Conservation (phyloP, 2,888 invertebrate genomes). For the Lysandra coridon region DNA sequence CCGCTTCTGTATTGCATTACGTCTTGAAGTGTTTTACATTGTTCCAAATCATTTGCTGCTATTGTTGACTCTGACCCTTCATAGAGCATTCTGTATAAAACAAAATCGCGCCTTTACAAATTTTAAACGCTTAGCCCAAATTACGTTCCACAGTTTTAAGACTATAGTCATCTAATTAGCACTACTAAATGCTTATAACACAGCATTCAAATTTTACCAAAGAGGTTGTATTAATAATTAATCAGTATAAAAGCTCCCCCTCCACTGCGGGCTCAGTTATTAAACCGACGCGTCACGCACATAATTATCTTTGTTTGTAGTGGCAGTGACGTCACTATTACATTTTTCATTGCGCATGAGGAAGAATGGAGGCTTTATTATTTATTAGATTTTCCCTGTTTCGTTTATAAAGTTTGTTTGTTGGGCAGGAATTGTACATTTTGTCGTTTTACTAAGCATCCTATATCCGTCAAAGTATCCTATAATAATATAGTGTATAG, state of each 20-base stretch:
- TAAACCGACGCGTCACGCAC: constrained; percentile 16
- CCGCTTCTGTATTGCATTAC: too few species aligned
- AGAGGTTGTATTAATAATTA: not conserved
- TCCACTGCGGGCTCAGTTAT: constrained; percentile 9
- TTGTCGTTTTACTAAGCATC: too few species aligned
- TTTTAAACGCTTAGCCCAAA: not conserved
- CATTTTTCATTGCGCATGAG: not conserved
- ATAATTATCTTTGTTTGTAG: not conserved
- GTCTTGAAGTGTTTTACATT: too few species aligned
- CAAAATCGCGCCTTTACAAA: not conserved
- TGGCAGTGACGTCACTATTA: not conserved
- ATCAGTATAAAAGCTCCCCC: not conserved
- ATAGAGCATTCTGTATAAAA: not conserved
- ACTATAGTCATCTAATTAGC: not conserved
- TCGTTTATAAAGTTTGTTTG: too few species aligned
- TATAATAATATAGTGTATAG: too few species aligned
- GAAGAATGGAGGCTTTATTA: not conserved
- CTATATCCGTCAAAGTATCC: too few species aligned
- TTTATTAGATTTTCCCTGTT: not conserved
- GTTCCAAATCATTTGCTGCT: too few species aligned
- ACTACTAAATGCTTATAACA: not conserved
- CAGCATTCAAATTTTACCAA: not conserved
- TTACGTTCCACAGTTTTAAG: not conserved
- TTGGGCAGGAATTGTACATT: too few species aligned
- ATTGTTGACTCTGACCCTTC: too few species aligned